phyloP scores from a whole-genome alignment of 2,797 vertebrate genomes.

The Rhodeus uyekii region DNA sequence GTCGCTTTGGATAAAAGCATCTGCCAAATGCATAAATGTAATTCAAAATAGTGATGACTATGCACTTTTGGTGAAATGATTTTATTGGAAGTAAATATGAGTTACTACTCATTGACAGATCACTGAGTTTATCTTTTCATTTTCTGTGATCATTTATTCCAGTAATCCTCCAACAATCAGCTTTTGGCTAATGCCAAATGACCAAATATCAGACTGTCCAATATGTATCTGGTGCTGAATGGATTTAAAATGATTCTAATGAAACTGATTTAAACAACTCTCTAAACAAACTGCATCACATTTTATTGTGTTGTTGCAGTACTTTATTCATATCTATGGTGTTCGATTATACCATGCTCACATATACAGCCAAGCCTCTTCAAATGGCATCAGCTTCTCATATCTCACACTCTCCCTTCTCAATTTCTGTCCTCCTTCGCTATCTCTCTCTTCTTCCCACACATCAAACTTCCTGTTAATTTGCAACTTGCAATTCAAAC shows the following conservation, averaged over 20 bases:
- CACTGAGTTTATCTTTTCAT: not conserved
- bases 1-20: too few relatives aligned
- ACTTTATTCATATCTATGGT: not conserved
- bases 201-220: not conserved
- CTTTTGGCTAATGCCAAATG: not conserved
- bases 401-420: conserved; percentile 15
- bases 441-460: conserved; percentile 16
- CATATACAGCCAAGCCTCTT: conserved; percentile 1
- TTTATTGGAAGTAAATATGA: not conserved
- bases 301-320: not conserved
- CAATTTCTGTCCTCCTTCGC: conserved; percentile 24
- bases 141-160: not conserved
- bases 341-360: not conserved
- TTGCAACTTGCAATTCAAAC: conserved; percentile 57
- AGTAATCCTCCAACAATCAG: not conserved
- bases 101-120: not conserved
- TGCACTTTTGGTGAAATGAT: not conserved
- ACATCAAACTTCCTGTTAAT: conserved; percentile 45
- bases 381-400: conserved; percentile 33
- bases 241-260: not conserved
- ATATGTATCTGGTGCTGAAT: not conserved
- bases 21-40: too few relatives aligned
- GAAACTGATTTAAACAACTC: not conserved
- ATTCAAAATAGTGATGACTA: too few relatives aligned
- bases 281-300: not conserved